Base-by-base conservation (phyloP, 2,888 invertebrate species). In the Amphipyra tragopoginis region DNA sequence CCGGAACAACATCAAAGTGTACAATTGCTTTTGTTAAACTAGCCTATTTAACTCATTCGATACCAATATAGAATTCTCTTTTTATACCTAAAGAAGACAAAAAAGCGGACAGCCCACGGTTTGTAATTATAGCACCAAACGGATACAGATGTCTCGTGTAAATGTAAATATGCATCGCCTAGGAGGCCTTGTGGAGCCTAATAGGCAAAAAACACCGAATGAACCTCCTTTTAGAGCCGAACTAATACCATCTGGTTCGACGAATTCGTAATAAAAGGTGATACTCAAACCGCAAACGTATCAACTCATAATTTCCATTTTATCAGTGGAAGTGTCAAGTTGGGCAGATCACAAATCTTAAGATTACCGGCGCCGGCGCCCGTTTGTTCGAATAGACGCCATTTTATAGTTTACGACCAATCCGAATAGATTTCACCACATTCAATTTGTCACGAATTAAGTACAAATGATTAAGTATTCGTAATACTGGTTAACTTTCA, bases 281-380 rank as follows among this genome's bases (percentile, higher is more conserved):
- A 50, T 59, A n/a, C 15, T 50, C 36, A 55, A 48, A 33, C 43
- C 42, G 43, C n/a, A 33, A 10, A 8, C n/a, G n/a, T n/a, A 11
- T 26, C 42, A 65, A 36, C 15, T 21, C 33, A 45, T 72, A 40
- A 65, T 72, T 21, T 67, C 48, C 72, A 56, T 44, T 52, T 52
- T 39, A 72, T 36, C 43, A 56, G 47, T 48, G 11, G 34, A 21
- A 51, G 36, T 49, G 58, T 61, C 64, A 62, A 45, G 59, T 57
- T 54, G 57, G 70, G 49, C 67, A 64, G 67, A 56, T 54, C 66
- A 75, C 79, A 81, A 81, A 81, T 81, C 75, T 74, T 49, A 34
- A 54, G 69, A 79, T 80, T 78, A 80, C 62, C 56, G 71, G 75
- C 79, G 81, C 70, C 70, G 72, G 72, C 69, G 79, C 65, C 60